Percentiles rank a stretch among this genome's conserved stretches.
Conservation (phyloP, 2,888 invertebrate genomes). For the Embidobia sp. region DNA sequence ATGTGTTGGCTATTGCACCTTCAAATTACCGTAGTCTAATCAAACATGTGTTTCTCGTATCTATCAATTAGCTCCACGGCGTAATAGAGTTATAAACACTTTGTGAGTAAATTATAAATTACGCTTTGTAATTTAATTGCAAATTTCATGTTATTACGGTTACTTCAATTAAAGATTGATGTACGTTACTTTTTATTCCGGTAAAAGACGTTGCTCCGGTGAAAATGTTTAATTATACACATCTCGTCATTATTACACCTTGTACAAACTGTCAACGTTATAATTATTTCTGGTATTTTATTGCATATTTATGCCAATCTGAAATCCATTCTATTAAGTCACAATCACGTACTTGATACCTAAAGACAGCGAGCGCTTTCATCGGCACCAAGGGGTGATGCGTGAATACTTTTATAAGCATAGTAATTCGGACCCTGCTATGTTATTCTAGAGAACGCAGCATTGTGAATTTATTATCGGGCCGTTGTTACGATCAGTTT, state of each 20-base stretch:
- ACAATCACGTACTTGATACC: conserved; percentile 76
- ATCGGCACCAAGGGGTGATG: conserved; percentile 53
- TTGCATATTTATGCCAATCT: conserved; percentile 61
- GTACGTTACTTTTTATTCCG: not conserved
- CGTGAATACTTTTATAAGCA: conserved; percentile 70
- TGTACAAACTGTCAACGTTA: conserved; percentile 29
- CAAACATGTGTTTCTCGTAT: conserved; percentile 29
- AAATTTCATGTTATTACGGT: not conserved
- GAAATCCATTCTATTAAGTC: conserved; percentile 71
- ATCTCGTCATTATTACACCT: conserved; percentile 30
- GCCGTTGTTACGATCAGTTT: conserved; percentile 63
- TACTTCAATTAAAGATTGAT: not conserved
- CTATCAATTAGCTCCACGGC: conserved; percentile 23
- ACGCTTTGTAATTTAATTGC: not conserved
- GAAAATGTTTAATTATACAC: not conserved
- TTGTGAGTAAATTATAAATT: not conserved
- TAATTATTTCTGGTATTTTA: conserved; percentile 37
- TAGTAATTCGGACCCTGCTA: conserved; percentile 67
- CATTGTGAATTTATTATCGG: conserved; percentile 63
- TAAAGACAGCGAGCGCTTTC: conserved; percentile 50
- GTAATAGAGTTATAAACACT: conserved; percentile 32
- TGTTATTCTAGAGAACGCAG: conserved; percentile 64
- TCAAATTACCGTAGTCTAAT: conserved; percentile 21
- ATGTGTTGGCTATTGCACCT: conserved; percentile 25
- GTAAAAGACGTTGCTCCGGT: too few species aligned